phyloP scores from a whole-genome alignment of 2,113 vertebrate species.

The Syngnathus scovelli region DNA sequence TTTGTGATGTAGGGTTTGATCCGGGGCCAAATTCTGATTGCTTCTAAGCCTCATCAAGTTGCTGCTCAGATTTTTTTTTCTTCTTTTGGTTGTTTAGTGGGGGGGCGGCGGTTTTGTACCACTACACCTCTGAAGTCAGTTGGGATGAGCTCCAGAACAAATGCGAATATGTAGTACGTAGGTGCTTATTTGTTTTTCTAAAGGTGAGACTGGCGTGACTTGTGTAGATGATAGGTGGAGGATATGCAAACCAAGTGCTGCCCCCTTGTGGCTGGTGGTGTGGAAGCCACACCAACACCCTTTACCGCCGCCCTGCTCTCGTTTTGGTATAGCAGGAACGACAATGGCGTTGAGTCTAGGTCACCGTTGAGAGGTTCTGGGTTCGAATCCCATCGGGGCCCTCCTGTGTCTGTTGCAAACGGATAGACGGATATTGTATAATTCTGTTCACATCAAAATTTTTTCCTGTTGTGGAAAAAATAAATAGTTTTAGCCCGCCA shows the following conservation, averaged over 20 bases:
- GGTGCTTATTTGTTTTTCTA: background rate
- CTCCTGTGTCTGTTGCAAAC: too few relatives aligned
- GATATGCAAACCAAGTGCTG: conserved; percentile 67
- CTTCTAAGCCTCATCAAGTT: conserved; percentile 16
- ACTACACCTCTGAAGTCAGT: background rate
- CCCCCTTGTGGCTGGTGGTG: conserved; percentile 70
- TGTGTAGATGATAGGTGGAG: conserved; percentile 12
- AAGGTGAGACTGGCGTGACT: background rate
- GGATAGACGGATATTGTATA: too few relatives aligned
- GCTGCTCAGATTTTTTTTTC: conserved; percentile 14
- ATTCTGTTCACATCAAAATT: too few relatives aligned
- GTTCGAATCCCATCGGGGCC: background rate
- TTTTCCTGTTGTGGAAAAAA: too few relatives aligned
- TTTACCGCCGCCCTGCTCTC: conserved; percentile 3
- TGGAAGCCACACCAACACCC: conserved; percentile 14
- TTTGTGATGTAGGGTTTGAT: conserved; percentile 20
- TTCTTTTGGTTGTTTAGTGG: conserved; percentile 24
- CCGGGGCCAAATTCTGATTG: conserved; percentile 51
- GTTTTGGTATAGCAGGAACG: background rate
- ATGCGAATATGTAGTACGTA: background rate
- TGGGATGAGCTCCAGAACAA: background rate
- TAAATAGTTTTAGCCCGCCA: too few relatives aligned
- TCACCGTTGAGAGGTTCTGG: background rate
- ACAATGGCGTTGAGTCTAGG: background rate
- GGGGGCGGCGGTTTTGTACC: conserved; percentile 11